Conservation (phyloP, 2,888 invertebrate genomes). For the Agrenia bidenticulata region DNA sequence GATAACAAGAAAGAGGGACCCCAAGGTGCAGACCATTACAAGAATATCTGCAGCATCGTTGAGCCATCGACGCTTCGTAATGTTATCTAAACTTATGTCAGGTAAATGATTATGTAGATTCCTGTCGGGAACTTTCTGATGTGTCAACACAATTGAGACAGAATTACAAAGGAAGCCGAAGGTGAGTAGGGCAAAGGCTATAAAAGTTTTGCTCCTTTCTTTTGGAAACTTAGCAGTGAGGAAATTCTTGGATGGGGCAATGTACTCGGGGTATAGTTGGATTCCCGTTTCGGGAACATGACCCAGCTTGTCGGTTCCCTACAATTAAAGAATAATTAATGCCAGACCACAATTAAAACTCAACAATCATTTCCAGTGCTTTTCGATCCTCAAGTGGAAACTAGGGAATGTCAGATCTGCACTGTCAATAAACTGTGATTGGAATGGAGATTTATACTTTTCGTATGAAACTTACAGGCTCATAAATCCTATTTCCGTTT, state of each 20-base stretch:
- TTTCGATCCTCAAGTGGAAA: too few species aligned
- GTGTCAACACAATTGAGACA: slow-evolving; percentile 56
- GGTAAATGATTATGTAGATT: slow-evolving; percentile 56
- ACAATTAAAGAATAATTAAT: background rate
- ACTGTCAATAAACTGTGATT: background rate
- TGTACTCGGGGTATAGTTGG: slow-evolving; percentile 34
- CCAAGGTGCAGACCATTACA: slow-evolving; percentile 56
- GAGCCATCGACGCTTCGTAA: slow-evolving; percentile 56
- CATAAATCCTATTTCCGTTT: slow-evolving; percentile 16
- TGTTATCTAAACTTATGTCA: slow-evolving; percentile 57
- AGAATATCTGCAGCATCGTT: slow-evolving; percentile 58
- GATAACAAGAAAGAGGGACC: slow-evolving; percentile 55
- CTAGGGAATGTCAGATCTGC: background rate
- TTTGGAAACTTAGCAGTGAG: slow-evolving; percentile 51
- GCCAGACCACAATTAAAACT: too few species aligned
- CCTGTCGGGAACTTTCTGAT: slow-evolving; percentile 58
- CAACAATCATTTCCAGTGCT: too few species aligned
- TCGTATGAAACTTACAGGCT: slow-evolving; percentile 9
- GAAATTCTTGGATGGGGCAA: background rate
- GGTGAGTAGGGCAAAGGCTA: slow-evolving; percentile 49
- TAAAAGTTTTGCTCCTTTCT: slow-evolving; percentile 54
- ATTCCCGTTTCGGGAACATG: slow-evolving; percentile 28
- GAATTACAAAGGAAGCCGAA: slow-evolving; percentile 44
- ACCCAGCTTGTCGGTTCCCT: slow-evolving; percentile 20
- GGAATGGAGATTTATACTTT: too few species aligned